These are phyloP conservation scores for Natator depressus DNA, from an alignment of 2,113 vertebrate species.

Conservation along the genomic window DNA sequence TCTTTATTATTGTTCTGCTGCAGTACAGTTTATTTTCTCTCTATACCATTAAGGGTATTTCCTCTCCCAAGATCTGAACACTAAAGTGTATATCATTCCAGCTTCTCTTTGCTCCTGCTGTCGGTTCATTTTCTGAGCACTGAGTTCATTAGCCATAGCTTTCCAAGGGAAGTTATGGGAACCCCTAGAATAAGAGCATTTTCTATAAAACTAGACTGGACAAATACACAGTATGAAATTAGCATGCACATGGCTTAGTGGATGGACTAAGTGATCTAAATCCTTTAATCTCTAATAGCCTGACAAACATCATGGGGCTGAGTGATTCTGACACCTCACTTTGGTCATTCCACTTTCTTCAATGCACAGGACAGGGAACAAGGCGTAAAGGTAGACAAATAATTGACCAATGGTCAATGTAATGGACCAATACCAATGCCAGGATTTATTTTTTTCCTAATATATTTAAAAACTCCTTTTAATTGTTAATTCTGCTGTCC, in stretches of 20 bases:
- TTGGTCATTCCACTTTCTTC: neutral
- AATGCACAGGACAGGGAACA: neutral
- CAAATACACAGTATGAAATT: neutral
- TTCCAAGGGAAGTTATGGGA: neutral
- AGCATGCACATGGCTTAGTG: neutral
- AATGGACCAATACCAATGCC: too few relatives aligned
- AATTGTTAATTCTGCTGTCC: too few relatives aligned
- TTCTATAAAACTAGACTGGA: neutral
- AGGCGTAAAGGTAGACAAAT: too few relatives aligned
- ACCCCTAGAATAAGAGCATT: neutral
- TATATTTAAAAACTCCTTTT: too few relatives aligned
- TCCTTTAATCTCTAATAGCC: neutral
- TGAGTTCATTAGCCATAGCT: constrained; percentile 12
- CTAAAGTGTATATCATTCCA: neutral
- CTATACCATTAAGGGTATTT: neutral
- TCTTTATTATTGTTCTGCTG: neutral
- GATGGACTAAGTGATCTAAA: neutral
- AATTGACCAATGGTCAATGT: too few relatives aligned
- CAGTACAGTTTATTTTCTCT: neutral
- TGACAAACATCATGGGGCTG: neutral
- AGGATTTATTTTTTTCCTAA: too few relatives aligned
- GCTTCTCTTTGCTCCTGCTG: neutral
- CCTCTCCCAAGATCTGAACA: neutral
- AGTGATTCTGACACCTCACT: neutral
- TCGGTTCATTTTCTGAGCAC: neutral